These are phyloP conservation scores for Prionailurus viverrinus DNA, from an alignment of 2,113 vertebrate species.

Conservation along the genomic window DNA sequence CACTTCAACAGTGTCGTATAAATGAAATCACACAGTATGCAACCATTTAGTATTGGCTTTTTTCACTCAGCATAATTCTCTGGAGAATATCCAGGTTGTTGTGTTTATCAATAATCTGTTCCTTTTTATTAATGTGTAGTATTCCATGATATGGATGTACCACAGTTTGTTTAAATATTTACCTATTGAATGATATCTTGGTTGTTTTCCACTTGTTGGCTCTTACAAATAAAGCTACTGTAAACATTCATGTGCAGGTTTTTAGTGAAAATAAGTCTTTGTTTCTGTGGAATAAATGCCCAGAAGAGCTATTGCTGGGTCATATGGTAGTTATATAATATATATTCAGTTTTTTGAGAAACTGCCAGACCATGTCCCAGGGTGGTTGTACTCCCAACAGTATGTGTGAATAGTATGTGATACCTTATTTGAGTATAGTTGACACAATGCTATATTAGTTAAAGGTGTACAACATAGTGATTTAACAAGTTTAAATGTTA, in stretches of 20 bases:
- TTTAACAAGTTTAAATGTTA: too few species aligned
- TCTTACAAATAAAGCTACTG: conserved; percentile 6
- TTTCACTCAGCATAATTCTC: too few species aligned
- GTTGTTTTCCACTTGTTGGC: neutral
- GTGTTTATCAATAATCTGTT: neutral
- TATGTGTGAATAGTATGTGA: too few species aligned
- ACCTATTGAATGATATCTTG: neutral
- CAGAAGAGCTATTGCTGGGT: neutral
- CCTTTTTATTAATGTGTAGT: neutral
- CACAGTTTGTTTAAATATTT: conserved; percentile 12
- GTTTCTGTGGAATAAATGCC: neutral
- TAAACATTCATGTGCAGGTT: neutral
- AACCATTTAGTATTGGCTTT: neutral
- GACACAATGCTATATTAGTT: too few species aligned
- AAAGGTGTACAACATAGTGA: too few species aligned
- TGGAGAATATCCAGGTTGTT: too few species aligned
- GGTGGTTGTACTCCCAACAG: neutral
- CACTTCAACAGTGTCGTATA: conserved; percentile 11
- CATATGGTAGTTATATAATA: neutral
- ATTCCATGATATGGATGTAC: neutral
- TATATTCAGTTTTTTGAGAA: conserved; percentile 10
- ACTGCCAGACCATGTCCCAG: neutral
- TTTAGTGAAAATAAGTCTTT: neutral
- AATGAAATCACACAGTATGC: neutral
- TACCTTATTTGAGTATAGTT: too few species aligned